Evolutionary conservation across 2,888 invertebrate species (phyloP).

Genomic region (Drosophila anceps): DNA sequence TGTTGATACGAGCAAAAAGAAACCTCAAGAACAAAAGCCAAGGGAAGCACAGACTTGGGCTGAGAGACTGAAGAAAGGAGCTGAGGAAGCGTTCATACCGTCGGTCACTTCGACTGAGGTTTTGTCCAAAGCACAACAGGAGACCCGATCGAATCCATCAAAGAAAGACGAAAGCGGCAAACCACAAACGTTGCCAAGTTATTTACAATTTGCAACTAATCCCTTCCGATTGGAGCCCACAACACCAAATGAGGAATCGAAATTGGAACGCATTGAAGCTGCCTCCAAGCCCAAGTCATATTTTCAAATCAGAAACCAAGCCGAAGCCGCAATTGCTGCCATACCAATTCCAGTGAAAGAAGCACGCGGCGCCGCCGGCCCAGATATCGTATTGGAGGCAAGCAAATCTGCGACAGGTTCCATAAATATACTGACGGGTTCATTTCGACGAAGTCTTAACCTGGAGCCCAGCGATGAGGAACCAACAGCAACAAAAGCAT

Average conservation of each 20-base stretch:
- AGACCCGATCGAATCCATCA: not conserved
- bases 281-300: slow-evolving; percentile 54
- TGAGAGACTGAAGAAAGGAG: not conserved
- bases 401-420: not conserved
- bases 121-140: not conserved
- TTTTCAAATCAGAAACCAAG: not conserved
- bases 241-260: slow-evolving; percentile 5
- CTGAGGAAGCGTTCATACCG: not conserved
- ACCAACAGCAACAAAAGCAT: not conserved
- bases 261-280: slow-evolving; percentile 45
- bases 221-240: not conserved
- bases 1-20: too few species aligned
- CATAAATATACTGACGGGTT: slow-evolving; percentile 44
- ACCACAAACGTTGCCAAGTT: not conserved
- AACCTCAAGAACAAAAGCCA: not conserved
- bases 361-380: not conserved
- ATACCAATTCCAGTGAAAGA: not conserved
- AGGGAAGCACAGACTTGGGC: not conserved
- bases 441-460: slow-evolving; percentile 19
- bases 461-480: not conserved
- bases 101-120: not conserved
- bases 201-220: not conserved
- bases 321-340: not conserved
- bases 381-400: not conserved
- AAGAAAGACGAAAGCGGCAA: not conserved